A percentile compares a stretch with the other conserved stretches of the same genome.
Conservation (phyloP, 1,140 invertebrate genomes). For the Drosophila triauraria region DNA sequence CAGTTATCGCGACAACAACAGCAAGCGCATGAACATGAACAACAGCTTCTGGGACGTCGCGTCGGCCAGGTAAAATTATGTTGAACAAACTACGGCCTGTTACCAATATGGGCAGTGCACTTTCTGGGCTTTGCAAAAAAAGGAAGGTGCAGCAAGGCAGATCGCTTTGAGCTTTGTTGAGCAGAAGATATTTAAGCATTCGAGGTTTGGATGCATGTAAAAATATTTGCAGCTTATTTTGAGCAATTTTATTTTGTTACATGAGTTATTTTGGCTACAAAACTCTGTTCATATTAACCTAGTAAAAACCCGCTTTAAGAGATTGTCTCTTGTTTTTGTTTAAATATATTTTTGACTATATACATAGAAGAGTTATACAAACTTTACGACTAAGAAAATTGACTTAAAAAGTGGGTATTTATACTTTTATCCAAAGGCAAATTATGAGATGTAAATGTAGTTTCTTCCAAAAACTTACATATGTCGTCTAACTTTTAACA, state of each 20-base stretch:
- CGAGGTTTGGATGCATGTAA: slow-evolving; percentile 1
- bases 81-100: slow-evolving; percentile 55
- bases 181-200: slow-evolving; percentile 27
- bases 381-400: too few species aligned
- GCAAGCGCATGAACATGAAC: slow-evolving; percentile 36
- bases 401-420: too few species aligned
- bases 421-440: too few species aligned
- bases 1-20: slow-evolving; percentile 61
- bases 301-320: background rate
- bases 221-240: background rate
- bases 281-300: too few species aligned
- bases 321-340: background rate
- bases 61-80: slow-evolving; percentile 43
- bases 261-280: background rate
- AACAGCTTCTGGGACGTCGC: slow-evolving; percentile 44
- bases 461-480: background rate
- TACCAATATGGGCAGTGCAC: slow-evolving; percentile 43
- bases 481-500: too few species aligned
- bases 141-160: slow-evolving; percentile 48
- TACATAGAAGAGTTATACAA: too few species aligned
- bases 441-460: background rate
- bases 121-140: slow-evolving; percentile 12
- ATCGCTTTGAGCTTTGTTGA: slow-evolving; percentile 17
- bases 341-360: too few species aligned
- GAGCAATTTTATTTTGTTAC: background rate